A percentile compares a stretch with the other conserved stretches of the same genome.
These are phyloP conservation scores for Ceyx margarethae DNA, from an alignment of 2,113 vertebrate genomes.

Conservation along the genomic window DNA sequence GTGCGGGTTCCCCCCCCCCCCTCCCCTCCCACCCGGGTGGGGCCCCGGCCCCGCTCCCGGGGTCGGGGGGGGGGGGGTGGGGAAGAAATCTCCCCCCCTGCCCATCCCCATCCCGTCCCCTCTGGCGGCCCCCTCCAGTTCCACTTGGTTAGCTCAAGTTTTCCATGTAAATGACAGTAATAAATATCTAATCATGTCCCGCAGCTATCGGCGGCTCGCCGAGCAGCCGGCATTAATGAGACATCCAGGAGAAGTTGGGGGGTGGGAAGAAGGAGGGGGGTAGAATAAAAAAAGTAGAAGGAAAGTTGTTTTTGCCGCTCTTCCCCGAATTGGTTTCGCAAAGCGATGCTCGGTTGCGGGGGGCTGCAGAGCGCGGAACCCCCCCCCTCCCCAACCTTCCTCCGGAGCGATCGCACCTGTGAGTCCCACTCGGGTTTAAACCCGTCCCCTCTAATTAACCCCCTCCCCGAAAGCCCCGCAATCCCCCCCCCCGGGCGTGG, in stretches of 20 bases:
- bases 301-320: background rate
- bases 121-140: conserved; percentile 63
- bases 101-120: background rate
- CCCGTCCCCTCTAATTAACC: background rate
- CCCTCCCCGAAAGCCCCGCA: background rate
- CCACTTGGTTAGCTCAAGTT: conserved; percentile 79
- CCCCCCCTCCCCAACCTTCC: too few species aligned
- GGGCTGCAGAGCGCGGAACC: background rate
- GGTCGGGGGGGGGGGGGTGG: background rate
- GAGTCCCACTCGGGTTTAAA: background rate
- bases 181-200: conserved; percentile 92
- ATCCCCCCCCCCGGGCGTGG: background rate
- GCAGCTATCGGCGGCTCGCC: conserved; percentile 69
- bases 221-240: conserved; percentile 69
- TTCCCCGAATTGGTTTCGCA: background rate
- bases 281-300: too few species aligned
- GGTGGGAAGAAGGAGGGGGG: accelerated
- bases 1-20: too few species aligned
- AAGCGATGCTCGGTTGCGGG: background rate
- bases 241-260: conserved; percentile 1
- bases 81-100: background rate
- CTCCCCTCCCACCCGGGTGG: too few species aligned
- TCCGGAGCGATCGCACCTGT: background rate
- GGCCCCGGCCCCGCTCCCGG: background rate
- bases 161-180: conserved; percentile 81